Evolutionary conservation across 1,140 invertebrate genomes (phyloP).

Genomic region (Brachystomella parvula): DNA sequence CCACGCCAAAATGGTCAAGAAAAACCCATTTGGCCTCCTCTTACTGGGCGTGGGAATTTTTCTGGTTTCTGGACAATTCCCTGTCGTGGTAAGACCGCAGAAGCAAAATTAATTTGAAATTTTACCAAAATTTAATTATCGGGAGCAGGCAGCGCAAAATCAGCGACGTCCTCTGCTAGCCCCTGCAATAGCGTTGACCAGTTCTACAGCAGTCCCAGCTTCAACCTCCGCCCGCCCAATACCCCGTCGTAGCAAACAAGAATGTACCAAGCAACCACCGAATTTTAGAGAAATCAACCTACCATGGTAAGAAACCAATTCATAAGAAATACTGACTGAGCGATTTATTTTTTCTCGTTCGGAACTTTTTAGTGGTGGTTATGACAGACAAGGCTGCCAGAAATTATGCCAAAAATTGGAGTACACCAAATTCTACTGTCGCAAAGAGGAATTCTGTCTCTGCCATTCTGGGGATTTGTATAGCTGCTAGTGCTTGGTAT

Average conservation of each 20-base stretch:
- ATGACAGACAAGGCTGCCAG: slow-evolving; percentile 22
- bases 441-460: slow-evolving; percentile 32
- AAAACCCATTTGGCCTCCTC: no score
- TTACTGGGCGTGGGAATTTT: no score
- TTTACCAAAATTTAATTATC: not conserved
- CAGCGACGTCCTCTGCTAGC: not conserved
- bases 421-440: slow-evolving; percentile 27
- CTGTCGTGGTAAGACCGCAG: no score
- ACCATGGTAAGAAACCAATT: slow-evolving; percentile 9
- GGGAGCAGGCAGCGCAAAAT: not conserved
- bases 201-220: not conserved
- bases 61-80: no score
- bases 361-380: slow-evolving; percentile 22
- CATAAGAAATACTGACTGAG: not conserved
- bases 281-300: slow-evolving; percentile 31
- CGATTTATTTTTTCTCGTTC: not conserved
- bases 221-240: not conserved
- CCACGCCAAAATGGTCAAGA: no score
- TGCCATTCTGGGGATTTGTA: slow-evolving; percentile 35
- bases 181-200: not conserved
- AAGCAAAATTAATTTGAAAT: not conserved
- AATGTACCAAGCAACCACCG: slow-evolving; percentile 35
- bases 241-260: not conserved
- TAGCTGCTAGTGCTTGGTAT: slow-evolving; percentile 26
- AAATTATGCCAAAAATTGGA: slow-evolving; percentile 27